A percentile compares a stretch with the other conserved stretches of the same genome.
phyloP scores from a whole-genome alignment of 2,797 vertebrate genomes.

The Acipenser ruthenus region DNA sequence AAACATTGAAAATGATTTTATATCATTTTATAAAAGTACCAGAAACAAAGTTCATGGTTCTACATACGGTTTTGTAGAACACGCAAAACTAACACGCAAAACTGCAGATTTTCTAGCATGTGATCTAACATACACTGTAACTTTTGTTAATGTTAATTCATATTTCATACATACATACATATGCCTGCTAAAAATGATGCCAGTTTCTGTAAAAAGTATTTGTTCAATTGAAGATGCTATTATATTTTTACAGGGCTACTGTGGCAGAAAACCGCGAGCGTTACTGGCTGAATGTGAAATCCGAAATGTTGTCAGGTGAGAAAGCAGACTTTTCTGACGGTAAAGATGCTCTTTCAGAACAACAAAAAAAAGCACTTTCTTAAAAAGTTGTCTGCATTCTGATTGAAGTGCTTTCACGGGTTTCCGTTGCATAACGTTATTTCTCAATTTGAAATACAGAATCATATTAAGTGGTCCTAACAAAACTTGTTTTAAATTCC shows the following conservation, averaged over 20 bases:
- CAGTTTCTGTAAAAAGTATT: too few species aligned
- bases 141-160: neutral
- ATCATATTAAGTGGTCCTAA: too few species aligned
- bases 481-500: neutral
- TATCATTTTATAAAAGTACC: too few species aligned
- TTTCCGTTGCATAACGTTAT: neutral
- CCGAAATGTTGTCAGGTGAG: constrained; percentile 42
- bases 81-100: too few species aligned
- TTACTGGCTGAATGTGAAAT: constrained; percentile 53
- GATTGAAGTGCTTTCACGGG: neutral
- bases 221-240: neutral
- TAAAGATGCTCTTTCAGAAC: neutral
- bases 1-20: too few species aligned
- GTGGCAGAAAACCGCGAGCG: constrained; percentile 41
- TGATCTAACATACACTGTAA: neutral
- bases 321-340: neutral
- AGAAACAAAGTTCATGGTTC: too few species aligned
- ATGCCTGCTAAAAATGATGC: too few species aligned
- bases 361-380: neutral
- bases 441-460: neutral
- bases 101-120: too few species aligned
- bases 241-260: constrained; percentile 42
- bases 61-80: too few species aligned
- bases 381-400: neutral
- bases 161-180: too few species aligned